phyloP scores from a whole-genome alignment of 2,113 vertebrate species.

The Bubo blakistoni region DNA sequence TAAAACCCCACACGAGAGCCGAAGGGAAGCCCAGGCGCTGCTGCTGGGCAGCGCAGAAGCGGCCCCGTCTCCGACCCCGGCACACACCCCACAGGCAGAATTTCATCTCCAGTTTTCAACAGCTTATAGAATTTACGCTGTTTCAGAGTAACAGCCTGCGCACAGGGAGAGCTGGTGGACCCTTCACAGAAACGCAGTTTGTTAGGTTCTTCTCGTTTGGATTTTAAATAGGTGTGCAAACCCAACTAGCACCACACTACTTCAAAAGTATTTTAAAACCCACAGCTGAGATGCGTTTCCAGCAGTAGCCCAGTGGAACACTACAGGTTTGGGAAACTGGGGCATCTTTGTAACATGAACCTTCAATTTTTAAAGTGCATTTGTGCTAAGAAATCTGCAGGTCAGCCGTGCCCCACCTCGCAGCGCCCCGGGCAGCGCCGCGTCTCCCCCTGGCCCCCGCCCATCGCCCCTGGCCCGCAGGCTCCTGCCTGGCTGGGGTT shows the following conservation, averaged over 20 bases:
- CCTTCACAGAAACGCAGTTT: neutral
- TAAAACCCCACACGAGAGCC: accelerated
- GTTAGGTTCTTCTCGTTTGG: neutral
- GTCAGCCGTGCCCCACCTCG: no score
- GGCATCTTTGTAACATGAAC: neutral
- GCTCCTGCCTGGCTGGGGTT: accelerated
- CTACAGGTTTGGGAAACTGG: neutral
- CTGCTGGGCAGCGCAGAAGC: accelerated
- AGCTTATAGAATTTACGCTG: neutral
- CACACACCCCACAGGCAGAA: neutral
- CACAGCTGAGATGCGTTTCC: neutral
- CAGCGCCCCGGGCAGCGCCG: neutral
- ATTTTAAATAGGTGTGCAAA: neutral
- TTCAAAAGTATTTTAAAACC: neutral
- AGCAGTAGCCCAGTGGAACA: neutral
- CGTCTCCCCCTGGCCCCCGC: neutral
- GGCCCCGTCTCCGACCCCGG: accelerated
- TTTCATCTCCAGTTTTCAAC: neutral
- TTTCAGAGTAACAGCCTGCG: neutral
- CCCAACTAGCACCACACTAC: accelerated
- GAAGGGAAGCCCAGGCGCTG: accelerated
- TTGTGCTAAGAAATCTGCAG: no score
- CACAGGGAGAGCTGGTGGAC: neutral
- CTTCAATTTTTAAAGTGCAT: neutral
- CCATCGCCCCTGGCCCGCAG: neutral